A percentile compares a stretch with the other conserved stretches of the same genome.
Evolutionary conservation across 2,888 invertebrate species (phyloP).

Genomic region (Dioctria rufipes): DNA sequence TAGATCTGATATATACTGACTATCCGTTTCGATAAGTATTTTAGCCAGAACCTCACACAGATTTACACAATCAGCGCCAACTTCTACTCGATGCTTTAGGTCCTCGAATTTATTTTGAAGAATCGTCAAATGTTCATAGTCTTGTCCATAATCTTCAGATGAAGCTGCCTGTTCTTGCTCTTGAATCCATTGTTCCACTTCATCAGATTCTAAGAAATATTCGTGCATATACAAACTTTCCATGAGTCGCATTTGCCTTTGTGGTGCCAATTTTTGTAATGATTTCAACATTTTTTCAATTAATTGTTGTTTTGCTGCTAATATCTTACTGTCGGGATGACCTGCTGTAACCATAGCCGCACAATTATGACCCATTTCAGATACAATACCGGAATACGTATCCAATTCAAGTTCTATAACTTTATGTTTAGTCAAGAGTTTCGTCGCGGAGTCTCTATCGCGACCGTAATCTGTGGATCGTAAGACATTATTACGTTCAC

Average conservation of each 20-base stretch:
- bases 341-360: slow-evolving; percentile 84
- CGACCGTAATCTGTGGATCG: slow-evolving; percentile 90
- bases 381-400: slow-evolving; percentile 91
- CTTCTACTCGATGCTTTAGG: slow-evolving; percentile 90
- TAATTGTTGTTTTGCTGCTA: slow-evolving; percentile 82
- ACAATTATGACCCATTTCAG: slow-evolving; percentile 93
- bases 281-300: slow-evolving; percentile 85
- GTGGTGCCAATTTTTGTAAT: slow-evolving; percentile 84
- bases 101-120: slow-evolving; percentile 94
- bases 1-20: slow-evolving; percentile 88
- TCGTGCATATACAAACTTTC: slow-evolving; percentile 93
- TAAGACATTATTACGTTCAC: slow-evolving; percentile 87
- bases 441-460: slow-evolving; percentile 92
- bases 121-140: slow-evolving; percentile 90
- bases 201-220: slow-evolving; percentile 90
- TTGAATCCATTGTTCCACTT: slow-evolving; percentile 92
- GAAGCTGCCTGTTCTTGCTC: slow-evolving; percentile 91
- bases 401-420: slow-evolving; percentile 91
- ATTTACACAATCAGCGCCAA: slow-evolving; percentile 90
- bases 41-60: slow-evolving; percentile 92
- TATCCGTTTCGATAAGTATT: slow-evolving; percentile 88
- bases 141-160: slow-evolving; percentile 95
- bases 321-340: slow-evolving; percentile 88
- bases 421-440: slow-evolving; percentile 95
- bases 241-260: slow-evolving; percentile 88